Conservation (phyloP, 2,113 vertebrate species). For the Campylomormyrus numenius region DNA sequence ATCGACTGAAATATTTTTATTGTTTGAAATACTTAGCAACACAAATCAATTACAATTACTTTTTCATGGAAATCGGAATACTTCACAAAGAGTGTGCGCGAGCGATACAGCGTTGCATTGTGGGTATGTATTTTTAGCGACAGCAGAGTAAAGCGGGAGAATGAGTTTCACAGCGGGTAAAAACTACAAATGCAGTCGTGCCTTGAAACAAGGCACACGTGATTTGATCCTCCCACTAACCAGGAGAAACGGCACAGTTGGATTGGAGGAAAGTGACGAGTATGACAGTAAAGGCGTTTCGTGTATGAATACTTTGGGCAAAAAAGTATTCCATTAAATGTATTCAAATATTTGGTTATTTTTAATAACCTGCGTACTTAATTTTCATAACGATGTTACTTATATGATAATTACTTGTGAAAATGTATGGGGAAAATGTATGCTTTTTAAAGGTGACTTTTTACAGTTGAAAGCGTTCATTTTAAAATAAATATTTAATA, state of each 20-base stretch:
- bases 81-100: slow-evolving; percentile 18
- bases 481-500: neutral
- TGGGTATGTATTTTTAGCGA: slow-evolving; percentile 11
- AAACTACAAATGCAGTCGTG: slow-evolving; percentile 14
- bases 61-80: slow-evolving; percentile 14
- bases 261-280: neutral
- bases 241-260: neutral
- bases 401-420: neutral
- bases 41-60: slow-evolving; percentile 18
- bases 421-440: neutral
- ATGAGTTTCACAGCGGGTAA: too few species aligned
- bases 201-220: neutral
- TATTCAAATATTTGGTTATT: neutral
- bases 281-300: neutral
- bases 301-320: neutral
- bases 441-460: neutral
- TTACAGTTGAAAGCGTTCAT: neutral
- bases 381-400: neutral
- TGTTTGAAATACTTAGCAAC: slow-evolving; percentile 17
- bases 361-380: neutral
- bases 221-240: neutral
- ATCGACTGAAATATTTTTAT: neutral
- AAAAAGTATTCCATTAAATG: neutral
- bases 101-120: neutral
- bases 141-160: neutral